Evolutionary conservation across 2,797 vertebrate genomes (phyloP).

Genomic region (Sciurus carolinensis): DNA sequence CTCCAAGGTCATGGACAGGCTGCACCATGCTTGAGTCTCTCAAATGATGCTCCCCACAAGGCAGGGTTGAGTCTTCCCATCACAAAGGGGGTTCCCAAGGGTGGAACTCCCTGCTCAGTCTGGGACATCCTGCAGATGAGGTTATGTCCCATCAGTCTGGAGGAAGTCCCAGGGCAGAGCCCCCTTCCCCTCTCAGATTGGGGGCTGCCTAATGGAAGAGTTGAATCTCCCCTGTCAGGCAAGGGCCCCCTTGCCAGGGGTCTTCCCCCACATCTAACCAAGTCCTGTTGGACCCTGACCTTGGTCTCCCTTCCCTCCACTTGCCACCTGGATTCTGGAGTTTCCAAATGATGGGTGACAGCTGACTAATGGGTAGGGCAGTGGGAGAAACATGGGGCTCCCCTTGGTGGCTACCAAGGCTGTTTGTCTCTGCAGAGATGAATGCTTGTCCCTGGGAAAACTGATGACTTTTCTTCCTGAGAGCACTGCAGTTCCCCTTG

Average conservation of each 20-base stretch:
- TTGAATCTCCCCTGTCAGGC: not conserved
- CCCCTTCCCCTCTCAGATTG: not conserved
- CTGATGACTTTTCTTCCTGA: slow-evolving; percentile 23
- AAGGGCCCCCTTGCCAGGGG: not conserved
- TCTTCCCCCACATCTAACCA: not conserved
- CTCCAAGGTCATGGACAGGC: not conserved
- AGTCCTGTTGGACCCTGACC: not conserved
- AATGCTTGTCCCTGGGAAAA: slow-evolving; percentile 75
- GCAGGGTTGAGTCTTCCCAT: not conserved
- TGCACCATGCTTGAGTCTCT: not conserved
- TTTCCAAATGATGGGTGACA: not conserved
- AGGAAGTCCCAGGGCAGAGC: too few relatives aligned
- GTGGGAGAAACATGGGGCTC: not conserved
- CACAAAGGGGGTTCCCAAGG: not conserved
- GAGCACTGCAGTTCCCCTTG: slow-evolving; percentile 21
- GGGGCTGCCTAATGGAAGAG: not conserved
- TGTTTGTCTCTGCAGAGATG: slow-evolving; percentile 74
- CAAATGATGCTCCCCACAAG: not conserved
- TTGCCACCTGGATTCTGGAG: not conserved
- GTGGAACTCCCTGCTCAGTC: not conserved
- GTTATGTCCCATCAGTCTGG: too few relatives aligned
- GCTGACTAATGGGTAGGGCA: not conserved
- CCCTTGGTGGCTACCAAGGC: slow-evolving; percentile 7
- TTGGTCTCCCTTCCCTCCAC: not conserved
- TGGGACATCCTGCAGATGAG: not conserved